Conservation (phyloP, 1,140 invertebrate species). For the Sinonovacula constricta region DNA sequence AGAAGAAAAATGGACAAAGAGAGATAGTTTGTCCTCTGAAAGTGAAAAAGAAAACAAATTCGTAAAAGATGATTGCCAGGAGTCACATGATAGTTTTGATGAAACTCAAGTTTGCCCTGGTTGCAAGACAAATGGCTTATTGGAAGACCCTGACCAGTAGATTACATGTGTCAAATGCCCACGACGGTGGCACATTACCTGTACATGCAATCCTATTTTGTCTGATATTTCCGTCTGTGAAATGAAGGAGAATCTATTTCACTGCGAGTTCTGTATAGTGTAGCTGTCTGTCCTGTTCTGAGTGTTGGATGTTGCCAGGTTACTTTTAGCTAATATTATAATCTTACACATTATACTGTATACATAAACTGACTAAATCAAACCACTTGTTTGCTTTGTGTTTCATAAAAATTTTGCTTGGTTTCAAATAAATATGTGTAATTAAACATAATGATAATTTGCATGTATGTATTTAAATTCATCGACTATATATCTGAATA, state of each 20-base stretch:
- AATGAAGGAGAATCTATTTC: neutral
- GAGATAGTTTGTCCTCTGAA: neutral
- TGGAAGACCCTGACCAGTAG: neutral
- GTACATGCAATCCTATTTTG: neutral
- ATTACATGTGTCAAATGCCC: neutral
- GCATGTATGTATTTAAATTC: neutral
- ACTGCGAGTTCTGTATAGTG: neutral
- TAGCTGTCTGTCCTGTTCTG: neutral
- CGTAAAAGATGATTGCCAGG: neutral
- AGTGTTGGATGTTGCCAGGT: too few relatives aligned
- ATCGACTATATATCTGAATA: neutral
- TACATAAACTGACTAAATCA: neutral
- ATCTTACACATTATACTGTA: too few relatives aligned
- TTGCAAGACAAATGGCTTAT: neutral
- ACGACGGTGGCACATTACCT: neutral
- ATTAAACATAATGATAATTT: neutral
- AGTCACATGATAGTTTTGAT: slow-evolving; percentile 4
- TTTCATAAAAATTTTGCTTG: neutral
- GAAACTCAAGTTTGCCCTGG: neutral
- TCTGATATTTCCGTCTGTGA: neutral
- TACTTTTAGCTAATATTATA: too few relatives aligned
- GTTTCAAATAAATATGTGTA: neutral
- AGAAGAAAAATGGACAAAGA: neutral
- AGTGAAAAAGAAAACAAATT: neutral
- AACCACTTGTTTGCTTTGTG: neutral